Base-by-base conservation (phyloP, 2,797 vertebrate species). In the Argyrosomus regius region DNA sequence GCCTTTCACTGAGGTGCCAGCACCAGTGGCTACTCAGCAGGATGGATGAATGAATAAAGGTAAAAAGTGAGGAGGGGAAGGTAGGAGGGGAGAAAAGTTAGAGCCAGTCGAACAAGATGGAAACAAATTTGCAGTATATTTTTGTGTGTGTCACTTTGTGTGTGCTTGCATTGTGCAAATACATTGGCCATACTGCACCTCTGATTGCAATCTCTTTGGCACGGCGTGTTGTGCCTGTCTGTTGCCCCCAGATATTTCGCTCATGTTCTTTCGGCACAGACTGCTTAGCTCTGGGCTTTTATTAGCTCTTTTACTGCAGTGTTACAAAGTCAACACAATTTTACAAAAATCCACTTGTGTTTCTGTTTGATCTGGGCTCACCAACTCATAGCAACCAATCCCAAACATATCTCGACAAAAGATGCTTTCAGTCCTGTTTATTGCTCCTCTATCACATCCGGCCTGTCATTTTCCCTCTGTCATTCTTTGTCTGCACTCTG, bases 271-370 rank as follows among this genome's bases (percentile, higher is more conserved):
- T 41, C 59, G 26, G 24, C 22, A 24, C 46, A 79, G 46, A 57
- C 53, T 72, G 69, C 75, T 84, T 50, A 53, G n/a, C 43, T 78
- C 49, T 0, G 1, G 17, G 12, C 26, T 88, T 85, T 69, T 78
- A 75, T 75, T 77, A 71, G 50, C 50, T 85, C 63, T 54, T 24
- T 77, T 74, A 49, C 70, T 28, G 43, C 65, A 87, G 71, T 72
- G 74, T 73, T 69, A 77, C 69, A 79, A 65, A 80, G 75, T 87
- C 67, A 82, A 83, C 74, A 83, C 48, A 59, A 22, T 70, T 86
- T 81, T 81, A 81, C 63, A 74, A 78, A 79, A 68, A 56, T 53
- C 31, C 49, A 69, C 61, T 76, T 61, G 18, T 87, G 77, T 52
- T 81, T 75, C 39, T 74, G 63, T 90, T 86, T 91, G 71, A 85